A percentile compares a stretch with the other conserved stretches of the same genome.
Conservation (phyloP, 2,113 vertebrate species). For the Calypte anna region DNA sequence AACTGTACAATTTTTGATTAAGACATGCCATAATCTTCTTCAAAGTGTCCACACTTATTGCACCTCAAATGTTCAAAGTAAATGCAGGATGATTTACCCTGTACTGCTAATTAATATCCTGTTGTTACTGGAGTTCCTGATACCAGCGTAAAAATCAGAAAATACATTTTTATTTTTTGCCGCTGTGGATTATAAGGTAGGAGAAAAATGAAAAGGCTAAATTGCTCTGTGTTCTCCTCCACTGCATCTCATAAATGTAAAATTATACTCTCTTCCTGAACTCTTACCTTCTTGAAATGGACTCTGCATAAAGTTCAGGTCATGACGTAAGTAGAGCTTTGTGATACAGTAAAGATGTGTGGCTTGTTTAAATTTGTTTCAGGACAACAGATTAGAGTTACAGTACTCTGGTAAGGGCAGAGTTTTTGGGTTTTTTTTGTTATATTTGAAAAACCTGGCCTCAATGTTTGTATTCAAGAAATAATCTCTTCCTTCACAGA, state of each 20-base stretch:
- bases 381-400: not conserved
- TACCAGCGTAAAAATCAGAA: constrained; percentile 5
- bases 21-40: not conserved
- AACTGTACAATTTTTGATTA: not conserved
- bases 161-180: constrained; percentile 18
- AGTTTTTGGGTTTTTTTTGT: not conserved
- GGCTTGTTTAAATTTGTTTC: not conserved
- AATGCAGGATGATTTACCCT: not conserved
- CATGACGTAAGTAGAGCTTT: not conserved
- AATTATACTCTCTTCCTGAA: not conserved
- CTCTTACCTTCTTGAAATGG: not conserved
- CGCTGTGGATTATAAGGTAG: not conserved
- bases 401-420: not conserved
- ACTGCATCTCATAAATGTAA: not conserved
- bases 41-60: not conserved
- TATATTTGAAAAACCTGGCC: not conserved
- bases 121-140: not conserved
- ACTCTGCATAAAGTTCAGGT: not conserved
- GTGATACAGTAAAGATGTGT: not conserved
- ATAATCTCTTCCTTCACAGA: not conserved
- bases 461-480: not conserved
- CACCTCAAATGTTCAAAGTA: not conserved
- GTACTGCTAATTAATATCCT: constrained; percentile 18
- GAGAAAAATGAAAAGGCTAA: not conserved
- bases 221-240: not conserved